These are phyloP conservation scores for Eupeodes luniger DNA, from an alignment of 2,888 invertebrate species.

Conservation along the genomic window DNA sequence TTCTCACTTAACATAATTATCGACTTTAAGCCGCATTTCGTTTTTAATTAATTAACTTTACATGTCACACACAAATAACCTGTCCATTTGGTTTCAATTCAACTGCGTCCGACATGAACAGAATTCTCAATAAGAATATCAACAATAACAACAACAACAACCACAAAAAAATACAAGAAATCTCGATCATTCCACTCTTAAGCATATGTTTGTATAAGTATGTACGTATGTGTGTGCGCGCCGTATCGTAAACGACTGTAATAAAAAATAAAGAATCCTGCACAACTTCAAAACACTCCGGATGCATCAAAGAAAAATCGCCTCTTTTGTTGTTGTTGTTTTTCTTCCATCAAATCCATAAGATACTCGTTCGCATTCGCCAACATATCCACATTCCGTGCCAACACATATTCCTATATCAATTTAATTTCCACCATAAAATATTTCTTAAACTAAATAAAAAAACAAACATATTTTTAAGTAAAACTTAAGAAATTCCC, in stretches of 20 bases:
- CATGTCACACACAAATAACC: conserved; percentile 75
- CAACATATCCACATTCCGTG: conserved; percentile 67
- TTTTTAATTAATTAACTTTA: conserved; percentile 74
- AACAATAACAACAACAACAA: conserved; percentile 10
- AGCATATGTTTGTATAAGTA: conserved; percentile 10
- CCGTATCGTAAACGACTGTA: conserved; percentile 32
- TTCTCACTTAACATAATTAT: conserved; percentile 28
- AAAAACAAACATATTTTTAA: background rate
- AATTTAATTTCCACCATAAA: conserved; percentile 76
- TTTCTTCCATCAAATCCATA: conserved; percentile 24
- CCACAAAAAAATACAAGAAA: conserved; percentile 11
- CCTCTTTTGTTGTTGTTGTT: background rate
- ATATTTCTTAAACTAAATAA: conserved; percentile 57
- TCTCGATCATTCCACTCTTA: conserved; percentile 56
- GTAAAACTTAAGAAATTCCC: conserved; percentile 54
- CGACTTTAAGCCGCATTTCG: conserved; percentile 32
- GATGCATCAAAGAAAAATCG: conserved; percentile 34
- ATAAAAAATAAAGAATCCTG: conserved; percentile 66
- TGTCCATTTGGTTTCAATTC: conserved; percentile 68
- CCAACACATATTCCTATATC: conserved; percentile 74
- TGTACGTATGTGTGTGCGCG: background rate
- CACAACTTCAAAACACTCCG: conserved; percentile 53
- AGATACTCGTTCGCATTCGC: conserved; percentile 43
- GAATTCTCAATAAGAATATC: conserved; percentile 38
- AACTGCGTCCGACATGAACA: conserved; percentile 49